Evolutionary conservation across 2,113 vertebrate genomes (phyloP).

Genomic region (Ceyx cyanopectus): DNA sequence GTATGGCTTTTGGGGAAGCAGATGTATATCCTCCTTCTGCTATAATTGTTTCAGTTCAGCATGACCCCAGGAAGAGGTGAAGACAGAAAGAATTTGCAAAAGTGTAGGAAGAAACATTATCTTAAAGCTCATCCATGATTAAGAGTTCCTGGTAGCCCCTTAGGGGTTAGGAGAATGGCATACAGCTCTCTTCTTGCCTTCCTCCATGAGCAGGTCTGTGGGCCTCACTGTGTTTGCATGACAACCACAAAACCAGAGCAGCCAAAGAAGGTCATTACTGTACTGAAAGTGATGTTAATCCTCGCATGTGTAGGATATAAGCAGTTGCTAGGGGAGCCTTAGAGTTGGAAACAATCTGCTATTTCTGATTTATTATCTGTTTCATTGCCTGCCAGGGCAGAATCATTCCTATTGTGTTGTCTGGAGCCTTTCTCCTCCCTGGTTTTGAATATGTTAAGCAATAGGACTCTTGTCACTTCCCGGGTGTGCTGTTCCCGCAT

Average conservation of each 20-base stretch:
- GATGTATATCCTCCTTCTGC: not conserved
- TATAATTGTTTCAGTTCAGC: not conserved
- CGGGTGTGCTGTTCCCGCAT: not conserved
- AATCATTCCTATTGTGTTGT: constrained; percentile 54
- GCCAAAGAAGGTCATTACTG: not conserved
- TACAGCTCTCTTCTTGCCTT: not conserved
- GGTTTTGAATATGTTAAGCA: constrained; percentile 24
- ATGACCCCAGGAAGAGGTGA: not conserved
- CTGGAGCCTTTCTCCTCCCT: not conserved
- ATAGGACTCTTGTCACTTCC: not conserved
- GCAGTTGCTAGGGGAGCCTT: constrained; percentile 30
- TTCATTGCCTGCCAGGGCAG: constrained; percentile 31
- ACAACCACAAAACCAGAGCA: not conserved
- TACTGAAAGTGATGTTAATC: constrained; percentile 1
- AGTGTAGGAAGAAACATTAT: not conserved
- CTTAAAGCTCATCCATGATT: not conserved
- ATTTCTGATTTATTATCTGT: constrained; percentile 47
- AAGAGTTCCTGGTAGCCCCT: not conserved
- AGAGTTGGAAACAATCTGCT: constrained; percentile 8
- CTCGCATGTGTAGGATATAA: constrained; percentile 30
- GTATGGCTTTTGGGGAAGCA: not conserved
- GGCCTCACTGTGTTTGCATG: not conserved
- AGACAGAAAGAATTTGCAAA: not conserved
- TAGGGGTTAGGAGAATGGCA: not conserved
- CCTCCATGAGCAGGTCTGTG: not conserved